phyloP scores from a whole-genome alignment of 2,888 invertebrate genomes.

The Omphaloscelis lunosa region DNA sequence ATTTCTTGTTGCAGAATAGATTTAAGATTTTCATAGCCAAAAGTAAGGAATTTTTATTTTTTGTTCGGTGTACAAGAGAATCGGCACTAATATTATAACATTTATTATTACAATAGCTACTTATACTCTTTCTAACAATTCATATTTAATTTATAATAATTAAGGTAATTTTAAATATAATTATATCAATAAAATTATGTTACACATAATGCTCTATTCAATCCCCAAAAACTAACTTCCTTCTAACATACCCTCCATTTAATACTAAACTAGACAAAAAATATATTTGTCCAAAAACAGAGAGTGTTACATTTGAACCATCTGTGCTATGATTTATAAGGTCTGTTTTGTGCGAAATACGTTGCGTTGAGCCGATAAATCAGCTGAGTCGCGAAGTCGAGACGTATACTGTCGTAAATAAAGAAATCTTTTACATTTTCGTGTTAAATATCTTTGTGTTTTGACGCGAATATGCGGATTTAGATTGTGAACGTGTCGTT shows the following conservation, averaged over 20 bases:
- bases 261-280: slow-evolving; percentile 50
- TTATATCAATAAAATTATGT: neutral
- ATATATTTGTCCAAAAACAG: slow-evolving; percentile 69
- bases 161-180: too few relatives aligned
- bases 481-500: neutral
- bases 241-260: slow-evolving; percentile 14
- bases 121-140: too few relatives aligned
- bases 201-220: neutral
- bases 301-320: slow-evolving; percentile 74
- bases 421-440: slow-evolving; percentile 67
- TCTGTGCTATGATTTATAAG: slow-evolving; percentile 81
- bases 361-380: slow-evolving; percentile 72
- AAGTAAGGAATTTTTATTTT: too few relatives aligned
- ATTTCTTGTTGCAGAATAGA: too few relatives aligned
- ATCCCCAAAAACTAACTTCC: neutral
- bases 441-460: slow-evolving; percentile 56
- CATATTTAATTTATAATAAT: too few relatives aligned
- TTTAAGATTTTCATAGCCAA: too few relatives aligned
- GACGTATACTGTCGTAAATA: slow-evolving; percentile 71
- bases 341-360: slow-evolving; percentile 74
- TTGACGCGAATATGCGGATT: slow-evolving; percentile 34
- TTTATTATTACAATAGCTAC: too few relatives aligned
- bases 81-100: too few relatives aligned
- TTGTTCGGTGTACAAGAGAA: too few relatives aligned
- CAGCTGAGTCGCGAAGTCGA: slow-evolving; percentile 67